Evolutionary conservation across 2,113 vertebrate species (phyloP), one percentile per base, ranked within the genome.

Genomic region (Pseudorhombus dupliciocellatus): DNA sequence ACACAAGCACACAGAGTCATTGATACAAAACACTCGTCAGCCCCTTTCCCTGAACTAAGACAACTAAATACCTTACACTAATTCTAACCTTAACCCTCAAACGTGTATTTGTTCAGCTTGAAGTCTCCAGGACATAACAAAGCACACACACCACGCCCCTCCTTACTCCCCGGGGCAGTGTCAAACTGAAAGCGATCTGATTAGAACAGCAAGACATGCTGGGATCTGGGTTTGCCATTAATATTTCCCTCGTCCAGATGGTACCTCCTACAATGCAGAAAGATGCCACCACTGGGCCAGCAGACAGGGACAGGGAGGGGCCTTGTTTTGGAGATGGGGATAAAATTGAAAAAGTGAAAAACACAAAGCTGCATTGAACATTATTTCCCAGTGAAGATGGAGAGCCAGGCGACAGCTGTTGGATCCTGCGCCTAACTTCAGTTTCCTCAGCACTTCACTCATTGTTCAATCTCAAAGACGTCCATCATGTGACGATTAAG

Each of bases 211-310:
- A 75, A 90, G 89, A 84, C 90, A 88, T 77, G 90, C 90, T 90
- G 88, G 83, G 91, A 90, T 86, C 79, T 82, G 84, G 80, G 85
- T 87, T 90, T 91, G 89, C 89, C 90, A 92, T 92, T 92, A 92
- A 92, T 93, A 93, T 92, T 89, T 88, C 76, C 77, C 80, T 77
- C 84, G 89, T 91, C 91, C 90, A 92, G 90, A 94, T 89, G 84
- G 91, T 81, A 69, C 84, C 87, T 92, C 90, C 87, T 81, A 88
- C 79, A 90, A 87, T 79, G 79, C 79, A 79, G 80, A 79, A 83
- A 87, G 84, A 91, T 81, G 81, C 63, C 74, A 85, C 86, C 83
- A 80, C 83, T 81, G 87, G 75, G 84, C 75, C 44, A 37, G 65
- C 54, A 83, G 71, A 80, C 53, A 31, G 66, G 79, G 61, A 10